A percentile compares a stretch with the other conserved stretches of the same genome.
phyloP scores from a whole-genome alignment of 2,113 vertebrate species.

The Diglossa brunneiventris region DNA sequence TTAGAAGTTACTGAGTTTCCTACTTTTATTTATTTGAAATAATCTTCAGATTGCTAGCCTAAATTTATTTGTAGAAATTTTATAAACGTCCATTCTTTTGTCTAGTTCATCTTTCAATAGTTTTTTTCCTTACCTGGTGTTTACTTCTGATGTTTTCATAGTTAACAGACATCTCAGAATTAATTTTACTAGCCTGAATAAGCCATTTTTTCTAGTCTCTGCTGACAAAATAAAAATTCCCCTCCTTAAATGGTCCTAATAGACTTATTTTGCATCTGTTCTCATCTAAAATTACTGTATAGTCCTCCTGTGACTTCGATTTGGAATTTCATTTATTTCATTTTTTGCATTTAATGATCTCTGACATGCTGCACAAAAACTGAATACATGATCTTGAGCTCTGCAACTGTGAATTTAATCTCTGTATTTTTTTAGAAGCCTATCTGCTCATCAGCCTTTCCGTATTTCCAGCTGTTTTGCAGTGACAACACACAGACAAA shows the following conservation, averaged over 20 bases:
- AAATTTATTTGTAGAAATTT: not conserved
- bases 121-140: not conserved
- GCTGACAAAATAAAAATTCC: not conserved
- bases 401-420: not conserved
- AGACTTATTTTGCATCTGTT: not conserved
- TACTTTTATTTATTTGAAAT: not conserved
- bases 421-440: not conserved
- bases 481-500: not conserved
- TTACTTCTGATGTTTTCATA: not conserved
- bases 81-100: not conserved
- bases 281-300: not conserved
- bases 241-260: not conserved
- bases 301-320: not conserved
- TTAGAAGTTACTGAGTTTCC: not conserved
- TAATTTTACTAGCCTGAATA: not conserved
- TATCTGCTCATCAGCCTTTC: not conserved
- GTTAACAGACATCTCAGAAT: not conserved
- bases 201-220: not conserved
- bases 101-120: not conserved
- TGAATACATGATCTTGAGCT: not conserved
- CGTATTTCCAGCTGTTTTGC: not conserved
- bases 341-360: not conserved
- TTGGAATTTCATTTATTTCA: not conserved
- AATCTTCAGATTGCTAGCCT: not conserved
- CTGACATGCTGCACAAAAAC: not conserved